Evolutionary conservation across 2,888 invertebrate species (phyloP).

Genomic region (Pollenia angustigena): DNA sequence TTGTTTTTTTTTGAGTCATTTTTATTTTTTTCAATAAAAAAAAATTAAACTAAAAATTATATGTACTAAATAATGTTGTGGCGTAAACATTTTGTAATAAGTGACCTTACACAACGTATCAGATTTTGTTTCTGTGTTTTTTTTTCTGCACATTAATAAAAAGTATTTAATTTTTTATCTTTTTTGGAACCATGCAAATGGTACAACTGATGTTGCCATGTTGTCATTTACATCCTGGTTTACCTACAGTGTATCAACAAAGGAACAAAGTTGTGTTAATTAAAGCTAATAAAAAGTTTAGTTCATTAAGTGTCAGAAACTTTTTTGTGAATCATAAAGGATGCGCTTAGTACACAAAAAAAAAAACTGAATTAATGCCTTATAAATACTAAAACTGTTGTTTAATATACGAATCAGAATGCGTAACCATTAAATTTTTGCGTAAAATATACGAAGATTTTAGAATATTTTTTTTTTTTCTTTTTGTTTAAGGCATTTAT

Average conservation of each 20-base stretch:
- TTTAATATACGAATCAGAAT: too few species aligned
- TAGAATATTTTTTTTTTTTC: too few species aligned
- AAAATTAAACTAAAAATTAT: slow-evolving; percentile 9
- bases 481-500: too few species aligned
- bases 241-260: neutral
- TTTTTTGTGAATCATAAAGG: neutral
- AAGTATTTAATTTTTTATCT: slow-evolving; percentile 59
- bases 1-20: slow-evolving; percentile 8
- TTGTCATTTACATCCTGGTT: slow-evolving; percentile 55
- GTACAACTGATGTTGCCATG: slow-evolving; percentile 2
- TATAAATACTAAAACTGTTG: too few species aligned
- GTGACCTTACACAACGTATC: slow-evolving; percentile 65
- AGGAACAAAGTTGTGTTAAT: slow-evolving; percentile 3
- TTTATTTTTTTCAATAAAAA: slow-evolving; percentile 11
- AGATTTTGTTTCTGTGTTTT: slow-evolving; percentile 37
- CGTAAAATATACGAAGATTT: too few species aligned
- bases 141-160: slow-evolving; percentile 32
- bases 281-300: neutral
- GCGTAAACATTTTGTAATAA: slow-evolving; percentile 30
- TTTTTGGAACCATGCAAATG: slow-evolving; percentile 54
- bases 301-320: neutral
- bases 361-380: too few species aligned
- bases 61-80: slow-evolving; percentile 39
- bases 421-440: too few species aligned
- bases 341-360: too few species aligned